These are phyloP conservation scores for Onychostoma macrolepis DNA, from an alignment of 2,113 vertebrate species.

Conservation along the genomic window DNA sequence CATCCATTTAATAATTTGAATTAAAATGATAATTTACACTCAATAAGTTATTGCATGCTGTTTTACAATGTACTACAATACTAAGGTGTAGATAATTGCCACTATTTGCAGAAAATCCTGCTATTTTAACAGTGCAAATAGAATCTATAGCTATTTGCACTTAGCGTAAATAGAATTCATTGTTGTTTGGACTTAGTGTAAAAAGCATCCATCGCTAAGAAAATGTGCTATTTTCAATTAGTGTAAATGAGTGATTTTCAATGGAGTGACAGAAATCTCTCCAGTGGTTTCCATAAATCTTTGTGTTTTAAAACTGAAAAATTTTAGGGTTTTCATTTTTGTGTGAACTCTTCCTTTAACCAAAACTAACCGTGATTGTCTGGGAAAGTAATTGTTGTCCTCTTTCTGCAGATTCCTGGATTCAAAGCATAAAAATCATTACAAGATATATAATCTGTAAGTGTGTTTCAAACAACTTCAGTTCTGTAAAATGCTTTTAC, in stretches of 20 bases:
- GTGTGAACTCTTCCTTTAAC: background rate
- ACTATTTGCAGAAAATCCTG: too few species aligned
- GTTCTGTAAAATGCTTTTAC: background rate
- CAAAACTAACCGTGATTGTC: background rate
- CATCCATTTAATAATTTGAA: too few species aligned
- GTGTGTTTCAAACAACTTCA: constrained; percentile 66
- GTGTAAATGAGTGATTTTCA: background rate
- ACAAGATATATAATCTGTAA: constrained; percentile 99
- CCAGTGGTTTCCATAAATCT: background rate
- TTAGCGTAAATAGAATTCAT: too few species aligned
- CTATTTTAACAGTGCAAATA: too few species aligned
- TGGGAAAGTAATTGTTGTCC: background rate
- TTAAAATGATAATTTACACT: too few species aligned
- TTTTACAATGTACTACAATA: too few species aligned
- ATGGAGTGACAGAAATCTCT: background rate
- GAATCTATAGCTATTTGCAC: too few species aligned
- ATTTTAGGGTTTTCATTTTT: background rate
- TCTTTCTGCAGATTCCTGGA: constrained; percentile 88
- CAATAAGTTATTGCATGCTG: too few species aligned
- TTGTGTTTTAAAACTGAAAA: background rate
- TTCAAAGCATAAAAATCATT: constrained; percentile 99
- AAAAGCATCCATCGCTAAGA: too few species aligned
- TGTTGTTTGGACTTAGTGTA: too few species aligned
- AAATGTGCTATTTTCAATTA: too few species aligned
- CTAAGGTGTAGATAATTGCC: too few species aligned